phyloP scores from a whole-genome alignment of 2,888 invertebrate genomes.

The Ischnus inquisitorius region DNA sequence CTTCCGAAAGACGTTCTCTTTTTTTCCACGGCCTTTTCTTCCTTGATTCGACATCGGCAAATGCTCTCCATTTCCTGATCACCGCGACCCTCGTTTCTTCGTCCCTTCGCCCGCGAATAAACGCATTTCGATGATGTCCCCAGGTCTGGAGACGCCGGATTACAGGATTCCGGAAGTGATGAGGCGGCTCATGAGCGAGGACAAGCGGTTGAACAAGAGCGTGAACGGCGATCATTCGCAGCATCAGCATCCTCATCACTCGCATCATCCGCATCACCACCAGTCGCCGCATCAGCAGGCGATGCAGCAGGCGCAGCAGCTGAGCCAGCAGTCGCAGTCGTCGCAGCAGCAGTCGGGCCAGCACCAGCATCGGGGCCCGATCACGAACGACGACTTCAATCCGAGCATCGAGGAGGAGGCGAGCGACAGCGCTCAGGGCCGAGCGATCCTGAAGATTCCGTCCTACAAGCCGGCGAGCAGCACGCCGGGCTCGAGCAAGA shows the following conservation, averaged over 20 bases:
- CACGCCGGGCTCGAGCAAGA: slow-evolving; percentile 82
- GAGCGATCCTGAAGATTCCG: slow-evolving; percentile 96
- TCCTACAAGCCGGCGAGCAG: slow-evolving; percentile 91
- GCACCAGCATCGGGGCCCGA: slow-evolving; percentile 79
- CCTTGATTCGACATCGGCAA: no score
- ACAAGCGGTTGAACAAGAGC: slow-evolving; percentile 85
- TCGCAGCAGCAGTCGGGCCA: slow-evolving; percentile 73
- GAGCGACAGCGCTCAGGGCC: slow-evolving; percentile 84
- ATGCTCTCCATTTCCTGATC: no score
- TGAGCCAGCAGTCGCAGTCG: slow-evolving; percentile 70
- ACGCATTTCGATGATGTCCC: slow-evolving; percentile 14
- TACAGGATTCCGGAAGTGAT: slow-evolving; percentile 87
- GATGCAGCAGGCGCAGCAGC: slow-evolving; percentile 79
- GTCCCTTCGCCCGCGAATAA: no score
- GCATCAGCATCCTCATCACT: slow-evolving; percentile 77
- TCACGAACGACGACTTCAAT: slow-evolving; percentile 86
- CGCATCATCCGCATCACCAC: slow-evolving; percentile 72
- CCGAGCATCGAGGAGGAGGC: slow-evolving; percentile 84
- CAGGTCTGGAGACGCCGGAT: slow-evolving; percentile 84
- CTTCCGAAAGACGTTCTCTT: background rate
- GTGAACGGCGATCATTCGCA: slow-evolving; percentile 83
- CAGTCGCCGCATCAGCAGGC: slow-evolving; percentile 77
- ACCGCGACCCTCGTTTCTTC: no score
- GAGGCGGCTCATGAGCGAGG: slow-evolving; percentile 87
- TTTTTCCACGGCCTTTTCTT: background rate